A percentile compares a stretch with the other conserved stretches of the same genome.
Conservation (phyloP, 2,113 vertebrate genomes). For the Burhinus bistriatus region DNA sequence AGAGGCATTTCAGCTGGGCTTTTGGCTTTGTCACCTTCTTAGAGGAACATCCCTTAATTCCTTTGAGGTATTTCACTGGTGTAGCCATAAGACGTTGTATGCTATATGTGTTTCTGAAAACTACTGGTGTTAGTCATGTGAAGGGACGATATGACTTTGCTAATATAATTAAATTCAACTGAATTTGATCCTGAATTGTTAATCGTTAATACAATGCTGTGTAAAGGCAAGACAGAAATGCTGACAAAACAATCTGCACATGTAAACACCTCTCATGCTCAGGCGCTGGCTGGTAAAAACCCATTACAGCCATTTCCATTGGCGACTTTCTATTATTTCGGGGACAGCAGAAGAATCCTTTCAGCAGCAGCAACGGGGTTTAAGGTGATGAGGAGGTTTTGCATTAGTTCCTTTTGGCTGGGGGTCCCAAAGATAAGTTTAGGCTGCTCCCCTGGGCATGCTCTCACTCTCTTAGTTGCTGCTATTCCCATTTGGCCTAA, state of each 20-base stretch:
- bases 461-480: not conserved
- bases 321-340: not conserved
- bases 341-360: not conserved
- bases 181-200: not conserved
- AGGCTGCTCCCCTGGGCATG: fast-evolving
- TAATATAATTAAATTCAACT: not conserved
- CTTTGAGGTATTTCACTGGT: not conserved
- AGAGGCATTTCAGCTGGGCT: not conserved
- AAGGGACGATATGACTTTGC: not conserved
- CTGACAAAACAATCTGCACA: not conserved
- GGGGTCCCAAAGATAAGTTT: not conserved
- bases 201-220: not conserved
- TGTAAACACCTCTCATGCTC: not conserved
- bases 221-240: not conserved
- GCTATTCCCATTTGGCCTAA: not conserved
- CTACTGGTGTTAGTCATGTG: fast-evolving
- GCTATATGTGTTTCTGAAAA: not conserved
- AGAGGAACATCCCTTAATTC: not conserved
- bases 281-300: not conserved
- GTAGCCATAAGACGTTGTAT: fast-evolving
- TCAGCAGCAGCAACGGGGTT: not conserved
- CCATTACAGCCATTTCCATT: not conserved
- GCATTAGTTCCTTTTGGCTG: not conserved
- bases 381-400: not conserved
- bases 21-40: not conserved